Evolutionary conservation across 1,140 invertebrate genomes (phyloP).

Genomic region (Nasonia vitripennis): DNA sequence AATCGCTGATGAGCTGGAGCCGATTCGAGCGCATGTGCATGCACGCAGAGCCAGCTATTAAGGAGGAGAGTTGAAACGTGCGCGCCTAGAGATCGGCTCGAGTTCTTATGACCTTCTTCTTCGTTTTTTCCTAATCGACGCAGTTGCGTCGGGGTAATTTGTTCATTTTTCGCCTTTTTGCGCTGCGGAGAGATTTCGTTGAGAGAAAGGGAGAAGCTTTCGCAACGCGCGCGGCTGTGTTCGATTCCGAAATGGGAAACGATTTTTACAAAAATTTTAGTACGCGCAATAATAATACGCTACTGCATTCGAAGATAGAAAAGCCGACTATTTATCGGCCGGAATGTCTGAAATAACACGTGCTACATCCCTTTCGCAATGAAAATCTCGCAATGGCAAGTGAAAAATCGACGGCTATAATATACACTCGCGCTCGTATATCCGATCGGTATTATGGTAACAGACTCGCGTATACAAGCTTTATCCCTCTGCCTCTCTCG

Average conservation of each 20-base stretch:
- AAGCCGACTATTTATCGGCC: not conserved
- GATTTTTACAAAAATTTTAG: too few relatives aligned
- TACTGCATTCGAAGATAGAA: too few relatives aligned
- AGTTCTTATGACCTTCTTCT: not conserved
- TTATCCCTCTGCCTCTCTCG: not conserved
- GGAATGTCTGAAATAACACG: conserved; percentile 1
- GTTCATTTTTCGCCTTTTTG: not conserved
- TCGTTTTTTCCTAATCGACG: not conserved
- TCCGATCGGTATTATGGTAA: not conserved
- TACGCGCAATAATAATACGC: too few relatives aligned
- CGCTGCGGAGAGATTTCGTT: too few relatives aligned
- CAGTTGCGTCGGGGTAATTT: not conserved
- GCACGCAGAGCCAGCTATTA: too few relatives aligned
- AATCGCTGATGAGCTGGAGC: conserved; percentile 5
- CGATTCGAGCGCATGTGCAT: not conserved
- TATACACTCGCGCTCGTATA: not conserved
- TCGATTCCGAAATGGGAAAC: too few relatives aligned
- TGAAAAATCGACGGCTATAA: not conserved
- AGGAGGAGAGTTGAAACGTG: not conserved
- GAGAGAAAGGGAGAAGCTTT: too few relatives aligned
- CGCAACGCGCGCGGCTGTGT: too few relatives aligned
- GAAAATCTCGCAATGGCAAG: not conserved
- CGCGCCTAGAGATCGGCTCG: not conserved
- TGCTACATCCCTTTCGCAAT: conserved; percentile 3
- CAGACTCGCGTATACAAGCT: not conserved